Base-by-base conservation (phyloP, 1,140 invertebrate genomes). In the Panulirus ornatus region DNA sequence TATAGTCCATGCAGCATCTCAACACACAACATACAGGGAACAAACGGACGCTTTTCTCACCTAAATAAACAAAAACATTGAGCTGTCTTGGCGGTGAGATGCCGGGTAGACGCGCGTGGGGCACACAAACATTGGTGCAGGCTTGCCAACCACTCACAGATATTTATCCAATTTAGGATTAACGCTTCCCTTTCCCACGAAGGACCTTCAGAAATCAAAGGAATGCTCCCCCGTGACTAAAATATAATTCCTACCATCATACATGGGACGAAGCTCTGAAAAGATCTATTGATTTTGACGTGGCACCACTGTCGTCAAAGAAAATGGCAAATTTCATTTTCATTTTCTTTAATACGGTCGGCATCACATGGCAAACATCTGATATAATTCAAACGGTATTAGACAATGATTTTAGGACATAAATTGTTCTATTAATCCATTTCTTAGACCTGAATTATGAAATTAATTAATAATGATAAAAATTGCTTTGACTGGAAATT, bases 61-160 rank as follows among this genome's bases (percentile, higher is more conserved):
- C 85, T 88, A 88, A 88, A 88, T 88, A 79, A 88, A 88, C 76
- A 78, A 78, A 88, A 88, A 88, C 85, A 88, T 88, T 63, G 75
- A 88, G 85, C 75, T 88, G 75, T 88, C 42, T 54, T 42, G 63
- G 70, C 42, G 70, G 44, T 66, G 71, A 36, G 87, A 83, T 73
- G 79, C 78, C 87, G 78, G 87, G 87, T 73, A 70, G 87, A 89
- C 87, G 87, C 87, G 87, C 87, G 87, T 88, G 83, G 86, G 79
- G 66, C 87, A 89, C 87, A 89, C 87, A 89, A 89, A 89, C 87
- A 89, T 82, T 89, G 87, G 44, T 27, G 54, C 85, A 88, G 47
- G 85, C 75, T 38, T 88, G 75, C 85, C 85, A 88, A 88, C 85
- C 66, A n/a, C 70, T 27, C 66, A 2, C 3, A 42, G 19, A 3